phyloP scores from a whole-genome alignment of 2,113 vertebrate genomes.

The Merops nubicus region DNA sequence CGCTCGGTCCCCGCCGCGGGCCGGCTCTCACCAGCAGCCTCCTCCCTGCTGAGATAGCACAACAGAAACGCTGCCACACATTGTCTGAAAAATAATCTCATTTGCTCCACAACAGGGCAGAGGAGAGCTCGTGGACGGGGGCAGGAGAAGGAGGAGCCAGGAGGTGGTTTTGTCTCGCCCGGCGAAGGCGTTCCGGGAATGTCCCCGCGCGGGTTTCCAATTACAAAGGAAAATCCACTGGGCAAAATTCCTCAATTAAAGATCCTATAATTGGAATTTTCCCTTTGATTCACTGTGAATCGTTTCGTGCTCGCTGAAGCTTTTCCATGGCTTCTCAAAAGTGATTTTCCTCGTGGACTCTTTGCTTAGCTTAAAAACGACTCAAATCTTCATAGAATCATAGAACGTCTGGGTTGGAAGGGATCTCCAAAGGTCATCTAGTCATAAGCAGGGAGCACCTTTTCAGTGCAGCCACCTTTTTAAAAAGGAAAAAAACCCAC shows the following conservation, averaged over 20 bases:
- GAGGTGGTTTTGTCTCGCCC: neutral
- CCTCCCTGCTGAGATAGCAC: neutral
- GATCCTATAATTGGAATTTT: neutral
- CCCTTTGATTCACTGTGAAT: neutral
- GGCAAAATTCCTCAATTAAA: neutral
- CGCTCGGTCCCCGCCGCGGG: neutral
- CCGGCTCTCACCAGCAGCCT: neutral
- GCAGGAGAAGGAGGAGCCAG: neutral
- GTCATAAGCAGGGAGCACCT: too few relatives aligned
- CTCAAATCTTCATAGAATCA: neutral
- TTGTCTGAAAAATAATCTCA: neutral
- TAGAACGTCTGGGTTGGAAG: too few relatives aligned
- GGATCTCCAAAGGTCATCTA: too few relatives aligned
- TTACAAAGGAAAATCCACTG: neutral
- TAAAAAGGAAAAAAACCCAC: neutral
- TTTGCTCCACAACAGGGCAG: neutral
- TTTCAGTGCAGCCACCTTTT: too few relatives aligned
- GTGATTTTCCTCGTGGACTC: neutral
- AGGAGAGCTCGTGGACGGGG: neutral
- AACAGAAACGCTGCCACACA: neutral
- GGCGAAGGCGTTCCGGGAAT: neutral
- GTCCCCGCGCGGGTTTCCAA: neutral
- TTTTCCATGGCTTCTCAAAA: neutral
- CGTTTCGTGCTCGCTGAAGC: neutral
- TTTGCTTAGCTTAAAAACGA: neutral